Conservation (phyloP, 2,888 invertebrate genomes). For the Cataglyphis rosenhaueri region DNA sequence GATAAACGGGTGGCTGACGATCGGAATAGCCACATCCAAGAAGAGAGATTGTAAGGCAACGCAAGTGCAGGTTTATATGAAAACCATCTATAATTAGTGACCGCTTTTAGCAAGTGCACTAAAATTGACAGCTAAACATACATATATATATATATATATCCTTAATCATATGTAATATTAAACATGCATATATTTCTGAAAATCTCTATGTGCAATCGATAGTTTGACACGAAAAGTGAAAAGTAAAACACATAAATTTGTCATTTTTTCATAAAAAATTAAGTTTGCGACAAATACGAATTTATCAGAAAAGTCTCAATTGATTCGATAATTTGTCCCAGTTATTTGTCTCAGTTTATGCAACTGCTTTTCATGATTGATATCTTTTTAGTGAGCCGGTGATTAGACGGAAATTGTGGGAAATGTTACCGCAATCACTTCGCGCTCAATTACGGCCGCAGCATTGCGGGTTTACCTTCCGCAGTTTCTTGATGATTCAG, state of each 20-base stretch:
- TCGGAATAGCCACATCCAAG: background rate
- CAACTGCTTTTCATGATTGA: conserved; percentile 41
- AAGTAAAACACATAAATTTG: background rate
- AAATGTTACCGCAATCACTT: conserved; percentile 55
- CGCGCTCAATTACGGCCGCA: conserved; percentile 60
- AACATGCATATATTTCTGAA: background rate
- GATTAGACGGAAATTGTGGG: conserved; percentile 63
- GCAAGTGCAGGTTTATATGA: background rate
- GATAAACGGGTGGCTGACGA: conserved; percentile 28
- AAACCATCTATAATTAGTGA: background rate
- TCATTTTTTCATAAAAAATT: background rate
- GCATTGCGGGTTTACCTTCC: conserved; percentile 46
- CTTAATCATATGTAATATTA: background rate
- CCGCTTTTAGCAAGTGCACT: background rate
- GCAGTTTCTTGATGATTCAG: conserved; percentile 52
- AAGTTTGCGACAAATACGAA: conserved; percentile 19
- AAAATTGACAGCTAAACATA: background rate
- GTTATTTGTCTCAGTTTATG: conserved; percentile 30
- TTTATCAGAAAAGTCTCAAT: conserved; percentile 11
- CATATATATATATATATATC: background rate
- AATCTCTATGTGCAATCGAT: background rate
- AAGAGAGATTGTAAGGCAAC: background rate
- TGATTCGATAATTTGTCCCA: conserved; percentile 29
- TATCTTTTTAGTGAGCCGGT: conserved; percentile 39
- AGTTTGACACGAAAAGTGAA: background rate